Conservation (phyloP, 2,113 vertebrate genomes). For the Ceyx margarethae region DNA sequence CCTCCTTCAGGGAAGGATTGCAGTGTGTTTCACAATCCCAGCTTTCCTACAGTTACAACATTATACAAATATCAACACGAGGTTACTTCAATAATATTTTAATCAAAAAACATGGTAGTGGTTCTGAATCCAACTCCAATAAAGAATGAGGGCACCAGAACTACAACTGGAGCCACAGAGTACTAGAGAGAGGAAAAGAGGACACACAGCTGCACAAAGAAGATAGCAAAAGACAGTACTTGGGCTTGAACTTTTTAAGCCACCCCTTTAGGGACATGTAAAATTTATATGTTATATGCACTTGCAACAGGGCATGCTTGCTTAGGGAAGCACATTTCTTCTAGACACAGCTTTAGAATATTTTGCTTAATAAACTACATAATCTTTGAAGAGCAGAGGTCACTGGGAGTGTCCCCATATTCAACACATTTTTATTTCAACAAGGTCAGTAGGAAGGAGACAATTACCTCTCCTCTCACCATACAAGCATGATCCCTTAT, state of each 20-base stretch:
- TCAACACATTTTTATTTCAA: not conserved
- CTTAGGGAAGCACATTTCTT: not conserved
- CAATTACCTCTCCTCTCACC: not conserved
- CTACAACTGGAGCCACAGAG: not conserved
- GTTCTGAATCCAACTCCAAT: not conserved
- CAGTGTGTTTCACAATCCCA: not conserved
- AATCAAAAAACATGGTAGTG: not conserved
- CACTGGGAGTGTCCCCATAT: accelerated
- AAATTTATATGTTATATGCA: not conserved
- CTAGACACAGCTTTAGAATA: not conserved
- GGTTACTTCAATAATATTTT: not conserved
- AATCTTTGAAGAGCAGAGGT: not conserved
- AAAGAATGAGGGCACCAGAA: not conserved
- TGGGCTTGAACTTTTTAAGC: not conserved
- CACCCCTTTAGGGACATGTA: not conserved
- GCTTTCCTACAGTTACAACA: not conserved
- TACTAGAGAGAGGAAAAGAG: not conserved
- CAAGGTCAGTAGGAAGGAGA: not conserved
- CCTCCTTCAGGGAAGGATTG: not conserved
- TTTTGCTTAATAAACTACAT: not conserved
- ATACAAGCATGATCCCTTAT: not conserved
- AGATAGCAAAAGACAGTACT: not conserved
- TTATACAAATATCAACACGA: not conserved
- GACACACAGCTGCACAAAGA: not conserved
- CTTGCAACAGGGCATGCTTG: not conserved